A percentile compares a stretch with the other conserved stretches of the same genome.
These are phyloP conservation scores for Alexandromys oeconomus DNA, from an alignment of 2,797 vertebrate genomes.

Conservation along the genomic window DNA sequence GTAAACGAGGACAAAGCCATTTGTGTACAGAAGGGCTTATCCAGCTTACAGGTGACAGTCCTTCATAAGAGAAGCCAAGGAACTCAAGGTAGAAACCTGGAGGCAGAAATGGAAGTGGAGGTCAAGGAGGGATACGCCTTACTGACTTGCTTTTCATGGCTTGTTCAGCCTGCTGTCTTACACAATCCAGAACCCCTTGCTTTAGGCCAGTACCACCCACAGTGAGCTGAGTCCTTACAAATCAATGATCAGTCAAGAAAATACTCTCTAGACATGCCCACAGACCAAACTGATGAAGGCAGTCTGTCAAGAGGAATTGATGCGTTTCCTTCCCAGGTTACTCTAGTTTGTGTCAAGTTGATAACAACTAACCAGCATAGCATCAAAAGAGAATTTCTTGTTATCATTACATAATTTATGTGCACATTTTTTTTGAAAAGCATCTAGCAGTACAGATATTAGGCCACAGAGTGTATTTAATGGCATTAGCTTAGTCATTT, in stretches of 20 bases:
- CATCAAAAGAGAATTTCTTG: neutral
- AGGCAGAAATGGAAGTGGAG: neutral
- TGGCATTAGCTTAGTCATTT: neutral
- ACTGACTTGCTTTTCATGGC: neutral
- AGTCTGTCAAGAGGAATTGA: neutral
- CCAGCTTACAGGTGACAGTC: neutral
- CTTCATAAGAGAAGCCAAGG: neutral
- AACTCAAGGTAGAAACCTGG: neutral
- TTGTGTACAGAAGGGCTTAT: neutral
- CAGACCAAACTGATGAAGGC: neutral
- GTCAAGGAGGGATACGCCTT: no score
- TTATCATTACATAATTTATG: neutral
- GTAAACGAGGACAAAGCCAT: neutral
- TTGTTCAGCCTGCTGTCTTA: neutral
- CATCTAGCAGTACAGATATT: no score
- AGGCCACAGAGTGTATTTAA: neutral
- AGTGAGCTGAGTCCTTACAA: neutral
- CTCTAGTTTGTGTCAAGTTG: neutral
- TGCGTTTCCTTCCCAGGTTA: neutral
- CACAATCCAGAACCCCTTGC: neutral
- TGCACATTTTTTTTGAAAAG: neutral
- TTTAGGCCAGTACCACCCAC: neutral
- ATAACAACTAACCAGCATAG: neutral
- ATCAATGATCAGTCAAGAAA: neutral
- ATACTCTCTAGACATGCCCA: neutral